These are phyloP conservation scores for Tyrannus savana DNA, from an alignment of 2,113 vertebrate species.

Conservation along the genomic window DNA sequence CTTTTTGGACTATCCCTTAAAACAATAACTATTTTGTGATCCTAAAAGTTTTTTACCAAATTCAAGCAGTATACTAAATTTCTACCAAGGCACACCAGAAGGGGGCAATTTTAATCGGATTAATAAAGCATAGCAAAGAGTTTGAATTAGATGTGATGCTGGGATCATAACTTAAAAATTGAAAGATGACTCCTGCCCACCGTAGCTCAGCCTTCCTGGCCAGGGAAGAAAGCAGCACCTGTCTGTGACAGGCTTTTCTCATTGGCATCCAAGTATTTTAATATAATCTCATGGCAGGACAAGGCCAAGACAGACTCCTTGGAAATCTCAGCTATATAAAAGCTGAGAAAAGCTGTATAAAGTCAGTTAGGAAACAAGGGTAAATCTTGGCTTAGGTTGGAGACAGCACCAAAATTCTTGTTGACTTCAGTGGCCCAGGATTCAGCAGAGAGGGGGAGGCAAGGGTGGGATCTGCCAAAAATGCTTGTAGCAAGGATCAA, in stretches of 20 bases:
- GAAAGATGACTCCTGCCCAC: conserved; percentile 36
- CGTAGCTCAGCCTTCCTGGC: conserved; percentile 24
- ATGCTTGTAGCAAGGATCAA: not conserved
- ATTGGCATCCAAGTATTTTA: not conserved
- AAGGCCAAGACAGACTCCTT: not conserved
- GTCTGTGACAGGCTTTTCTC: not conserved
- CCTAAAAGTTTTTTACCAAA: not conserved
- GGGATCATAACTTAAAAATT: conserved; percentile 37
- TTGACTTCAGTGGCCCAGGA: not conserved
- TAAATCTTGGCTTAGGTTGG: conserved; percentile 7
- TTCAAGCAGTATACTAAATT: not conserved
- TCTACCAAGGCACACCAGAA: not conserved
- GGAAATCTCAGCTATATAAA: not conserved
- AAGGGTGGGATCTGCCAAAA: not conserved
- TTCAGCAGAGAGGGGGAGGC: not conserved
- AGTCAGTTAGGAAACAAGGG: not conserved
- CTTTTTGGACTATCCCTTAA: not conserved
- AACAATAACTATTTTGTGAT: not conserved
- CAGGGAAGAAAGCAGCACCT: conserved; percentile 13
- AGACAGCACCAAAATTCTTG: not conserved
- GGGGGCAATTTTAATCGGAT: not conserved
- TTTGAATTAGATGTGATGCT: conserved; percentile 13
- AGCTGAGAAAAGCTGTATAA: not conserved
- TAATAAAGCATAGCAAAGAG: not conserved
- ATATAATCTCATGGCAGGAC: not conserved